phyloP scores from a whole-genome alignment of 1,140 invertebrate species.

The Drosophila rhopaloa region DNA sequence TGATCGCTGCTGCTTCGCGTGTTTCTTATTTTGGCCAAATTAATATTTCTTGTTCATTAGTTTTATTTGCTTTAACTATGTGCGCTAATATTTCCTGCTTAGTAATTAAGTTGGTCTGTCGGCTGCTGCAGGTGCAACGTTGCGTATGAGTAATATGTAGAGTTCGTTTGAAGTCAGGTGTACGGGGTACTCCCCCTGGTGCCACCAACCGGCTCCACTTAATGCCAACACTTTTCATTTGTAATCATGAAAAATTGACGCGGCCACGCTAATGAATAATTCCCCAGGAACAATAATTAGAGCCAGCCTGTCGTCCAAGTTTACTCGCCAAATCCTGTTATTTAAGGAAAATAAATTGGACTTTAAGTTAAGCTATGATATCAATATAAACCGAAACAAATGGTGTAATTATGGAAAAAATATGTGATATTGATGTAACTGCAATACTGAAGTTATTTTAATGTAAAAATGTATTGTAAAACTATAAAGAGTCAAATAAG shows the following conservation, averaged over 20 bases:
- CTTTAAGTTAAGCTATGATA: constrained; percentile 3
- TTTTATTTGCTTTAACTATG: constrained; percentile 73
- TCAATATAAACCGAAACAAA: constrained; percentile 3
- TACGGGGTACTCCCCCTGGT: background rate
- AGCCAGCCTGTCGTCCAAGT: constrained; percentile 42
- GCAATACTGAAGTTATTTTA: background rate
- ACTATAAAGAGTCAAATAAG: too few species aligned
- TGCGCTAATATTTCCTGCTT: constrained; percentile 77
- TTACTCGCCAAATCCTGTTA: constrained; percentile 48
- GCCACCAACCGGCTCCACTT: constrained; percentile 19
- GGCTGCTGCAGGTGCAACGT: constrained; percentile 60
- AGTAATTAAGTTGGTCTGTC: constrained; percentile 65
- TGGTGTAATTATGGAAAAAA: background rate
- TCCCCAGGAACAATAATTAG: constrained; percentile 20
- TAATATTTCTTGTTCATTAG: constrained; percentile 82
- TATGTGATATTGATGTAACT: too few species aligned
- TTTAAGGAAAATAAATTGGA: constrained; percentile 29
- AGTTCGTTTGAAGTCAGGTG: constrained; percentile 25
- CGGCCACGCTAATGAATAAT: constrained; percentile 53
- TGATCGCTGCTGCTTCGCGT: constrained; percentile 44
- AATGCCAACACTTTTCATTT: constrained; percentile 70
- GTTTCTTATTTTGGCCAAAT: constrained; percentile 72
- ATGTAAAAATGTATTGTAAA: too few species aligned
- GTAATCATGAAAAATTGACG: constrained; percentile 66
- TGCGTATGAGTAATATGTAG: constrained; percentile 65